These are phyloP conservation scores for Amphimallon solstitiale DNA, from an alignment of 2,888 invertebrate species.

Conservation along the genomic window DNA sequence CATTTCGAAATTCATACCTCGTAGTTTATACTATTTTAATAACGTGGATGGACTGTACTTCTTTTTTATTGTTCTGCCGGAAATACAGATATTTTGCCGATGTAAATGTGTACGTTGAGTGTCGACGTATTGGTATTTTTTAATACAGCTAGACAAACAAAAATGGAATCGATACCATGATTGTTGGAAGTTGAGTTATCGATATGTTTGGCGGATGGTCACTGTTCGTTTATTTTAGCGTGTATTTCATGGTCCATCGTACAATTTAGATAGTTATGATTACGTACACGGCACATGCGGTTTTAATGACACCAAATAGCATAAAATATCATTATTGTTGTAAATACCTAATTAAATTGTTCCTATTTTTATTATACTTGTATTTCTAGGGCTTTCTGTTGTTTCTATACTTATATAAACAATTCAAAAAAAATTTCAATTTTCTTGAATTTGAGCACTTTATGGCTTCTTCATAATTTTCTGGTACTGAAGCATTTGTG, in stretches of 20 bases:
- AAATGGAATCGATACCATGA: conserved; percentile 6
- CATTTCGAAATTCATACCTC: conserved; percentile 10
- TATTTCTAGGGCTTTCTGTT: no score
- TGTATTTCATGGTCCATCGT: neutral
- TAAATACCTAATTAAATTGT: no score
- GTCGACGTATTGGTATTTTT: neutral
- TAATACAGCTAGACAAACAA: neutral
- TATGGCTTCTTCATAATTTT: no score
- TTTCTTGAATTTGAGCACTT: no score
- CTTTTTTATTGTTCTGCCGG: no score
- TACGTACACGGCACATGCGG: neutral
- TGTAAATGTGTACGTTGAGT: neutral
- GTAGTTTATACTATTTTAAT: conserved; percentile 8
- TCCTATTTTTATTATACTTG: no score
- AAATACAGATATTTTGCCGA: neutral
- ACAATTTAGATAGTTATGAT: neutral
- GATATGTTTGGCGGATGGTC: conserved; percentile 10
- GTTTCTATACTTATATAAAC: no score
- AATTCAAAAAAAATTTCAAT: no score
- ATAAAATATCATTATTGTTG: no score
- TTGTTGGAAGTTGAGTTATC: conserved; percentile 8
- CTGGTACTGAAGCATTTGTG: no score
- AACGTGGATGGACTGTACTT: neutral
- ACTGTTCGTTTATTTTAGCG: neutral
- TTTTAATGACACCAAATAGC: no score